Evolutionary conservation across 1,140 invertebrate genomes (phyloP).

Genomic region (Dinothrombium tinctorium): DNA sequence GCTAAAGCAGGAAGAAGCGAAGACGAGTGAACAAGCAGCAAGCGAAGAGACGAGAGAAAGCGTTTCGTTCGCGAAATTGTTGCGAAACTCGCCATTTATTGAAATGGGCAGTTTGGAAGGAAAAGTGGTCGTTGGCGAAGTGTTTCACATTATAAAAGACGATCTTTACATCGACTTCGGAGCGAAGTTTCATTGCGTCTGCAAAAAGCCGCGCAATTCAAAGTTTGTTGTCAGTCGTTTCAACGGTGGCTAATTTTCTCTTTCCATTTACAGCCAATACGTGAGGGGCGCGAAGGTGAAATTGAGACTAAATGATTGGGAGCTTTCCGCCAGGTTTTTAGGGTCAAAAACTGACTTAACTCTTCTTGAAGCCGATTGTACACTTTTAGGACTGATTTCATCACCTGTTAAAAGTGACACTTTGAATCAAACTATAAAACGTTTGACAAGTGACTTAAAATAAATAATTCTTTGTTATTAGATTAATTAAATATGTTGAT

Average conservation of each 20-base stretch:
- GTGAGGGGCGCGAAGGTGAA: slow-evolving; percentile 52
- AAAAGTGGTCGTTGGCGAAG: slow-evolving; percentile 60
- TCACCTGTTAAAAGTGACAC: slow-evolving; percentile 13
- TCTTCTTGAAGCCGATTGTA: slow-evolving; percentile 72
- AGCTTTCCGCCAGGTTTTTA: slow-evolving; percentile 67
- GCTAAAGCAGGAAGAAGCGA: too few relatives aligned
- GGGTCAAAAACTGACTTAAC: slow-evolving; percentile 66
- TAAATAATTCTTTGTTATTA: too few relatives aligned
- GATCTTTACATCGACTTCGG: slow-evolving; percentile 98
- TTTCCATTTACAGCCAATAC: slow-evolving; percentile 37
- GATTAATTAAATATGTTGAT: too few relatives aligned
- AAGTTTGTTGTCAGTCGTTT: slow-evolving; percentile 31
- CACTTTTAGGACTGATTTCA: slow-evolving; percentile 33
- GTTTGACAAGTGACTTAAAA: too few relatives aligned
- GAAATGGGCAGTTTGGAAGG: slow-evolving; percentile 66
- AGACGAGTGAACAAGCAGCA: too few relatives aligned
- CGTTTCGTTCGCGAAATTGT: slow-evolving; percentile 40
- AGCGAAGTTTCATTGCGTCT: slow-evolving; percentile 94
- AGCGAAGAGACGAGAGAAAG: too few relatives aligned
- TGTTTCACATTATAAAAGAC: slow-evolving; percentile 64
- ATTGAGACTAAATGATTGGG: slow-evolving; percentile 55
- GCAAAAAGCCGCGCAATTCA: slow-evolving; percentile 45
- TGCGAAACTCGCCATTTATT: slow-evolving; percentile 63
- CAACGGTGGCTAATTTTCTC: not conserved
- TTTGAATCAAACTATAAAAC: too few relatives aligned